phyloP scores from a whole-genome alignment of 1,140 invertebrate genomes.

The Tetramorium parvispinum region DNA sequence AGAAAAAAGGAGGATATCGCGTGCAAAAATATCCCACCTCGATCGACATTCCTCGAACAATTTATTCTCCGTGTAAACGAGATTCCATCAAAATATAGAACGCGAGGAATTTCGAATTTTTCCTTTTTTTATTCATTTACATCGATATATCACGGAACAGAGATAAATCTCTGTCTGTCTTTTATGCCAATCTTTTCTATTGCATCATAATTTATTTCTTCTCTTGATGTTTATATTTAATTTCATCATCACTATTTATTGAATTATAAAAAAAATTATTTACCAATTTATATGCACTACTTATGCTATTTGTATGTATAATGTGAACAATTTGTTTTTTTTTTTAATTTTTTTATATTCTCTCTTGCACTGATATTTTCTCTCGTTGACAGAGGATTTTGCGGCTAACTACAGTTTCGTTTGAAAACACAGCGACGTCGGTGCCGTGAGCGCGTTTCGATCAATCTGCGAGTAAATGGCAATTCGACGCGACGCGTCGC shows the following conservation, averaged over 20 bases:
- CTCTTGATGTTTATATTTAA: neutral
- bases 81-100: conserved; percentile 34
- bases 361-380: neutral
- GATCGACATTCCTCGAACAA: conserved; percentile 65
- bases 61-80: conserved; percentile 61
- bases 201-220: neutral
- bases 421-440: conserved; percentile 56
- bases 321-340: neutral
- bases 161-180: neutral
- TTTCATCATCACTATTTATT: neutral
- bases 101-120: neutral
- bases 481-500: conserved; percentile 42
- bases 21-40: conserved; percentile 37
- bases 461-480: conserved; percentile 64
- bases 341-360: neutral
- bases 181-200: neutral
- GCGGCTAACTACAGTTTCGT: conserved; percentile 35
- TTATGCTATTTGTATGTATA: neutral
- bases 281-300: neutral
- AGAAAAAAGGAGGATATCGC: neutral
- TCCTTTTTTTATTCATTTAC: neutral
- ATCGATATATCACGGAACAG: neutral
- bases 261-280: neutral
- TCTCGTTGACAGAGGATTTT: conserved; percentile 3
- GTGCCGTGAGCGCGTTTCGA: conserved; percentile 61